Evolutionary conservation across 2,797 vertebrate species (phyloP).

Genomic region (Sparus aurata): DNA sequence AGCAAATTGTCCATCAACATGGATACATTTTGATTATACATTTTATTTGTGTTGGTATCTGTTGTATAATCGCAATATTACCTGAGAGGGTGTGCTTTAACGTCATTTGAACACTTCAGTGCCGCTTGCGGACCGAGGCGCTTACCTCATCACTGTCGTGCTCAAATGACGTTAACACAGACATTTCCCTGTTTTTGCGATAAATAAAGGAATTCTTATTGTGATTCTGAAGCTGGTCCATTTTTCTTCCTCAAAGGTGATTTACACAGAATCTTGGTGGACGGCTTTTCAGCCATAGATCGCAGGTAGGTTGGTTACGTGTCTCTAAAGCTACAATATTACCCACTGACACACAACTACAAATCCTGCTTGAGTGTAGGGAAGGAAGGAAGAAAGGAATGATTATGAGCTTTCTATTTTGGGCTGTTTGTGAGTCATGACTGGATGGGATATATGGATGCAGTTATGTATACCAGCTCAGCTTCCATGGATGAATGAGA

Average conservation of each 20-base stretch:
- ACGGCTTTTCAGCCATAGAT: not conserved
- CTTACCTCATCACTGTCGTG: no score
- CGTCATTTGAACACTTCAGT: no score
- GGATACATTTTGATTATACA: no score
- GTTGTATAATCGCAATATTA: no score
- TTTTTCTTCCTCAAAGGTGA: constrained; percentile 24
- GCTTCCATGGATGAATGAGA: constrained; percentile 4
- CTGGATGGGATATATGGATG: constrained; percentile 25
- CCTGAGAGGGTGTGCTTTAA: no score
- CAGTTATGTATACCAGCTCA: not conserved
- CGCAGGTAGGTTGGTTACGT: not conserved
- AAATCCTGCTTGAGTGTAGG: constrained; percentile 1
- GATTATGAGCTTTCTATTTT: not conserved
- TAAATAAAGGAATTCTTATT: no score
- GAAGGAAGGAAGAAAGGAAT: not conserved
- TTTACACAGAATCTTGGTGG: not conserved
- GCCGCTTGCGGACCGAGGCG: no score
- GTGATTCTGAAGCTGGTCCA: not conserved
- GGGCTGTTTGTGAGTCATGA: constrained; percentile 5
- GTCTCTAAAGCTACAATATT: not conserved
- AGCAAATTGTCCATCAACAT: no score
- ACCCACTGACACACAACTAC: not conserved
- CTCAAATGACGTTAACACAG: no score
- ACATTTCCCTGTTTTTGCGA: no score
- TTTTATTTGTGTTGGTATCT: no score